Conservation (phyloP, 2,797 vertebrate species). For the Crossoptilon crossoptilon region DNA sequence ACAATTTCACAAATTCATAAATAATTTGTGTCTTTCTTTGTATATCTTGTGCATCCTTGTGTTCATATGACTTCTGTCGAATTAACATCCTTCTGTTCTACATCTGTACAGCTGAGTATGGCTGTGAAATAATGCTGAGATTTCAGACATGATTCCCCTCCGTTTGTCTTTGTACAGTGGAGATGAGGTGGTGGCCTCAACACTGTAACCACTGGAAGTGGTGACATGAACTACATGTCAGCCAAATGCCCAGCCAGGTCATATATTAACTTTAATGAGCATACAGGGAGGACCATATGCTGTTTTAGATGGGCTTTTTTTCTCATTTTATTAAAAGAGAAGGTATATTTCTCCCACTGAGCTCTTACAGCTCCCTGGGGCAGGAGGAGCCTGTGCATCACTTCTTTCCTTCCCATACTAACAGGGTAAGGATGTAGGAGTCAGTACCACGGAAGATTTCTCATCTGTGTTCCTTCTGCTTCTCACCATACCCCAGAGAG, state of each 20-base stretch:
- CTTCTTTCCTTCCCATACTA: not conserved
- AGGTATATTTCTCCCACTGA: constrained; percentile 9
- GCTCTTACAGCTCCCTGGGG: not conserved
- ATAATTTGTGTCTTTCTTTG: not conserved
- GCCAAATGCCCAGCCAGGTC: not conserved
- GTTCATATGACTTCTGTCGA: not conserved
- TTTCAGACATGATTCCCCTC: not conserved
- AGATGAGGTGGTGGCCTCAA: not conserved
- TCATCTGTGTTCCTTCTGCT: not conserved
- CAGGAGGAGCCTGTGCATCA: not conserved
- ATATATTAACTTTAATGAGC: not conserved
- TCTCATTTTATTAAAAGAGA: constrained; percentile 9
- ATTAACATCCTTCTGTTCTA: not conserved
- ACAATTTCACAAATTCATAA: not conserved
- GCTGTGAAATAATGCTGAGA: not conserved
- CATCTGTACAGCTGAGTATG: not conserved
- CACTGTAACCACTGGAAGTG: not conserved
- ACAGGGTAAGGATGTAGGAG: not conserved
- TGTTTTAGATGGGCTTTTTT: not conserved
- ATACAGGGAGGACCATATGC: not conserved
- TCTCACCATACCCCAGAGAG: not conserved
- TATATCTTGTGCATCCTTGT: not conserved
- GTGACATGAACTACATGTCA: not conserved
- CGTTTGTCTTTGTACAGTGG: not conserved
- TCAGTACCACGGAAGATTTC: not conserved